Conservation (phyloP, 2,797 vertebrate species). For the Karalla daura region DNA sequence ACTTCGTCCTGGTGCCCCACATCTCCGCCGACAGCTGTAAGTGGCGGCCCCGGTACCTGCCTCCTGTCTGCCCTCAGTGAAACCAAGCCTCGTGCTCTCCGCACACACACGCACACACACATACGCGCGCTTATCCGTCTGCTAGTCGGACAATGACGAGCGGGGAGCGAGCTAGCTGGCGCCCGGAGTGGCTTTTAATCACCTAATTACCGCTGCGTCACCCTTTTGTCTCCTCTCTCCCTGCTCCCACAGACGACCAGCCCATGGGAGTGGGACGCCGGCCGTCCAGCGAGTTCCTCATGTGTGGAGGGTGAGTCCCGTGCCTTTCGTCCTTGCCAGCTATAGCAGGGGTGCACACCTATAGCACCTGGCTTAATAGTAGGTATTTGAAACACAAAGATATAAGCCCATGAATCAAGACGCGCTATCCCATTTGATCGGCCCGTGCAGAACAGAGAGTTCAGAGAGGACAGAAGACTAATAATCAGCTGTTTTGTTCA, state of each 20-base stretch:
- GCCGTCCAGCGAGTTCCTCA: conserved; percentile 93
- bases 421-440: no score
- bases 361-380: no score
- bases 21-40: conserved; percentile 95
- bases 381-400: no score
- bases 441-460: no score
- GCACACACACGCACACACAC: conserved; percentile 14
- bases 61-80: conserved; percentile 20
- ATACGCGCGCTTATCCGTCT: background rate
- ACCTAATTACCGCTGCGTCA: background rate
- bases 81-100: conserved; percentile 21
- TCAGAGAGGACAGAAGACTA: no score
- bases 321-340: no score
- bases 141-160: conserved; percentile 11
- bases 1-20: conserved; percentile 98
- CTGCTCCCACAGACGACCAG: conserved; percentile 87
- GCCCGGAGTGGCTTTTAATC: conserved; percentile 3
- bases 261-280: conserved; percentile 86
- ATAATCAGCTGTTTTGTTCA: no score
- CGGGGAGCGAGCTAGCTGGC: background rate
- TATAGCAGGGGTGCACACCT: no score
- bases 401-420: no score
- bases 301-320: conserved; percentile 92
- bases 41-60: no score
- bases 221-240: background rate